Evolutionary conservation across 2,113 vertebrate genomes (phyloP), one percentile per base, ranked within the genome.

Genomic region (Crotophaga sulcirostris): DNA sequence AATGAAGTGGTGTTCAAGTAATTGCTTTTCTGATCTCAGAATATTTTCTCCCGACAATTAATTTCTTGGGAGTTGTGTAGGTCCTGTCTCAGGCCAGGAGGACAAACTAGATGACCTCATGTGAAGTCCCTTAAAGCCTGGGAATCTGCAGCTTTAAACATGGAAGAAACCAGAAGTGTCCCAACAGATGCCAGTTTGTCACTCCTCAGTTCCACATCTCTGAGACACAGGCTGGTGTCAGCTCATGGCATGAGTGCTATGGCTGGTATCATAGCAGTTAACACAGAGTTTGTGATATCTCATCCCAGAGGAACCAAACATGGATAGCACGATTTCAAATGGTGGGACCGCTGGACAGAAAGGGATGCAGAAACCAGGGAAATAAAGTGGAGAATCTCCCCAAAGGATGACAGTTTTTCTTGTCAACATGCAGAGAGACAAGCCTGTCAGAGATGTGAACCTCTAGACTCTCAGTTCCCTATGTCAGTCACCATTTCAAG

Each of bases 1-100:
- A 80, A 90, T 64, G 56, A 75, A 80, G 44, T 29, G 24, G 38
- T 86, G 49, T 56, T 90, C 87, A 93, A 93, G 28, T 64, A 85
- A 59, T 74, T 75, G 45, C 34, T 95, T 85, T 96, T 64, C 63
- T 72, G 6, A 64, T 93, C 42, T 62, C 31, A 12, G 76, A 70
- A 21, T 76, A 62, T 85, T 85, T 93, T 58, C 21, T 91, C 16
- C 58, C 42, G 19, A 29, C 67, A 74, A 80, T 67, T 83, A 1
- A 1, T 66, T 82, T 79, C 40, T 73, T 49, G 24, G 75, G 58
- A 45, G 34, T 28, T 36, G 34, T 47, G 14, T 60, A 40, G 49
- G 23, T 67, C 25, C 40, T 75, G 19, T 40, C 44, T 88, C 69
- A 40, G 36, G 15, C 62, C 25, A 23, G 44, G 33, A 55, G n/a